phyloP scores from a whole-genome alignment of 2,113 vertebrate genomes.

The Centrocercus urophasianus region DNA sequence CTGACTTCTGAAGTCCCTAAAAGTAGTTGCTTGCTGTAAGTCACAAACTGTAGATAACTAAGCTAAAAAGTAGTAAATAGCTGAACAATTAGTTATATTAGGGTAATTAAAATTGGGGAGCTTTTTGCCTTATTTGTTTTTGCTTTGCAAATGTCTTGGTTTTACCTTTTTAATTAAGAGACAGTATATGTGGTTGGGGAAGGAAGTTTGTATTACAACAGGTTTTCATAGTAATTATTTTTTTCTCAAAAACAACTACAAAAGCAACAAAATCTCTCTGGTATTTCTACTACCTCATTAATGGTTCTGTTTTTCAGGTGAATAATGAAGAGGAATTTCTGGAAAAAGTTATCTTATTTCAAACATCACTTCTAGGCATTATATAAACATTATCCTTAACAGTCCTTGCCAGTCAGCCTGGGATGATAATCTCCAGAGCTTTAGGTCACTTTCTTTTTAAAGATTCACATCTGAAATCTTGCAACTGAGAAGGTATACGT shows the following conservation, averaged over 20 bases:
- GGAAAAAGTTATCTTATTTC: neutral
- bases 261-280: neutral
- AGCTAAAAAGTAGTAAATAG: neutral
- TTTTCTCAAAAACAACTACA: neutral
- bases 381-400: neutral
- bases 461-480: neutral
- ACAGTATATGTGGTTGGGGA: neutral
- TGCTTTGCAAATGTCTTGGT: neutral
- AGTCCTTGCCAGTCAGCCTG: neutral
- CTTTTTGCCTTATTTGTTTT: neutral
- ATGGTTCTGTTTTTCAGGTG: fast-evolving
- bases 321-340: neutral
- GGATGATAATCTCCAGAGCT: neutral
- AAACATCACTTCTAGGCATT: neutral
- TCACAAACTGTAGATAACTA: neutral
- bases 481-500: neutral
- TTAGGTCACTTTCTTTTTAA: neutral
- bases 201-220: neutral
- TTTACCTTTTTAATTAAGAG: neutral
- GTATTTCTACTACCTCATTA: neutral
- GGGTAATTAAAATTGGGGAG: neutral
- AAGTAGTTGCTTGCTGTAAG: neutral
- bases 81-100: neutral
- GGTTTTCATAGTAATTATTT: neutral
- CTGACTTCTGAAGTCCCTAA: neutral